These are phyloP conservation scores for Beroe forskalii DNA, from an alignment of 37 sponge, comb jelly and placozoan species.

Conservation along the genomic window DNA sequence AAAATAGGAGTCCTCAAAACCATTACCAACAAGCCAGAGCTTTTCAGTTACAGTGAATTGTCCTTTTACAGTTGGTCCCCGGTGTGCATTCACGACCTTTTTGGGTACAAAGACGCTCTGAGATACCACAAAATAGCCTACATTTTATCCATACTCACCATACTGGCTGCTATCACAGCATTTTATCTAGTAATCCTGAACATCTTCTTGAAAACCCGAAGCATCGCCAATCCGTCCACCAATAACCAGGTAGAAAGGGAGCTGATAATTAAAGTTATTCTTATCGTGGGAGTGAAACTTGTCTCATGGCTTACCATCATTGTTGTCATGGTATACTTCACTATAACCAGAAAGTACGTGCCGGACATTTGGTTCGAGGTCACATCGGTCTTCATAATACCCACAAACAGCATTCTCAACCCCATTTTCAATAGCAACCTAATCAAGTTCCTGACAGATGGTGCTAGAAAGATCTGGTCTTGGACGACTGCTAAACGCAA, in stretches of 20 bases:
- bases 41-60: not conserved
- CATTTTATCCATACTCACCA: not conserved
- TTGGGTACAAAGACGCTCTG: not conserved
- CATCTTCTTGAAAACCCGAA: not conserved
- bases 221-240: not conserved
- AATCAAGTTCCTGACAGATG: too few relatives aligned
- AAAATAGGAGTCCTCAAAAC: not conserved
- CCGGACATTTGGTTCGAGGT: not conserved
- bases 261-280: not conserved
- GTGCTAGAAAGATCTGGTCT: too few relatives aligned
- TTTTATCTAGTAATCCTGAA: not conserved
- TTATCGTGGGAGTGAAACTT: not conserved
- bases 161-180: not conserved
- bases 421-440: not conserved
- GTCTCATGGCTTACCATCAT: not conserved
- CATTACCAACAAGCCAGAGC: not conserved
- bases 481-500: too few relatives aligned
- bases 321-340: not conserved
- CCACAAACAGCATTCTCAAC: not conserved
- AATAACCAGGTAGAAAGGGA: not conserved
- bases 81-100: not conserved
- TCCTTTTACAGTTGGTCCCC: slow-evolving; percentile 9
- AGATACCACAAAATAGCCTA: not conserved
- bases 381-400: not conserved
- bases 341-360: not conserved